Evolutionary conservation across 1,140 invertebrate genomes (phyloP).

Genomic region (Macrobrachium nipponense): DNA sequence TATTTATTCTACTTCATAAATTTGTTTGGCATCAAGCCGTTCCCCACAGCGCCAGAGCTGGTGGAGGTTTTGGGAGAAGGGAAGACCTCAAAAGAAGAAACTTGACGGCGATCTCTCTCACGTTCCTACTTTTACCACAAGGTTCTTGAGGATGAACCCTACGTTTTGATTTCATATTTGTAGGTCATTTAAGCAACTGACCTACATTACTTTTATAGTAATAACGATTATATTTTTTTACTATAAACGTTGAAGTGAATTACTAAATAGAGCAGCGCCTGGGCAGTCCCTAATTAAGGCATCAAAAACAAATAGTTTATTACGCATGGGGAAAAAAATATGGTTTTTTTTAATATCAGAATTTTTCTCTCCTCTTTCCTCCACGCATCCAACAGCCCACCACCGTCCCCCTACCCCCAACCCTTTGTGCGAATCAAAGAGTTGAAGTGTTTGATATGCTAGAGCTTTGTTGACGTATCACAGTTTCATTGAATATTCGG

Average conservation of each 20-base stretch:
- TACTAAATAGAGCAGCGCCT: neutral
- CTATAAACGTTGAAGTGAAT: too few relatives aligned
- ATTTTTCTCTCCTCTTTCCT: neutral
- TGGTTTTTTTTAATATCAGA: neutral
- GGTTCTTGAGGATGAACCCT: too few relatives aligned
- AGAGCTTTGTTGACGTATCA: neutral
- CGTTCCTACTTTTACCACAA: too few relatives aligned
- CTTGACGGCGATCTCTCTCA: too few relatives aligned
- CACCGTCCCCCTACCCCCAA: neutral
- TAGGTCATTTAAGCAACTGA: too few relatives aligned
- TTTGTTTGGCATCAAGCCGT: neutral
- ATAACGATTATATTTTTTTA: too few relatives aligned
- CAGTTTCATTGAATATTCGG: neutral
- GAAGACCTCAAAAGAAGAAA: too few relatives aligned
- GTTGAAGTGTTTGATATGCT: too few relatives aligned
- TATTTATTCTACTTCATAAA: too few relatives aligned
- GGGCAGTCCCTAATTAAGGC: neutral
- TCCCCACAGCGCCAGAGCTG: neutral
- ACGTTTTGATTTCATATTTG: too few relatives aligned
- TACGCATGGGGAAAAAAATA: neutral
- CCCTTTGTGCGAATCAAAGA: neutral
- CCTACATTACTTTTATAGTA: too few relatives aligned
- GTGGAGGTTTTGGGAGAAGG: neutral
- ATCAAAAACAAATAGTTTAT: neutral
- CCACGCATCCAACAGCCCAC: too few relatives aligned